Base-by-base conservation (phyloP, 2,797 vertebrate species). In the Gila robusta region DNA sequence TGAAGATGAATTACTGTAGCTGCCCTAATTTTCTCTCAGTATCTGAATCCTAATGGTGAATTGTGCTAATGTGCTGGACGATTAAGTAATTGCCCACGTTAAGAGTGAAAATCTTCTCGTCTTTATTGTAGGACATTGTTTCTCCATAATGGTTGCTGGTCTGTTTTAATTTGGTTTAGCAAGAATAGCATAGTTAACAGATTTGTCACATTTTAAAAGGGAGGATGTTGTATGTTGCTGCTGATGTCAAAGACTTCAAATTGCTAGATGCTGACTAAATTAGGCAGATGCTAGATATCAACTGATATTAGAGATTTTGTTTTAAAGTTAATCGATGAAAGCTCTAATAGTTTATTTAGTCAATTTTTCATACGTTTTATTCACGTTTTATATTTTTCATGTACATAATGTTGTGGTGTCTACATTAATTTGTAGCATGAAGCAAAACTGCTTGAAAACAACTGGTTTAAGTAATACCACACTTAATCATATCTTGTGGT, bases 11-110 rank as follows among this genome's bases (percentile, higher is more conserved):
- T 91, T 92, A 93, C 76, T 78, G 35, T 28, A 59, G 92, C 92
- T 93, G 91, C 87, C 86, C 91, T 92, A 93, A 94, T 94, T 92
- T 92, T 89, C 72, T 64, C 85, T 76, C 49, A 90, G 78, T 77
- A 79, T 87, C 78, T 81, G 76, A 79, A 47, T 35, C 35, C 21
- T 52, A 81, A 62, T 91, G 91, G 73, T 79, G 71, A 89, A 89
- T 85, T 81, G 86, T 76, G 80, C 70, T 86, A 80, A 87, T 89
- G 85, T 90, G 91, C 91, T 91, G 89, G 89, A 85, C 87, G 77
- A 49, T 82, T 80, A 52, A 85, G 69, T 87, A 92, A 89, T 83
- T 86, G 79, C 82, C 41, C 19, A 35, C 5, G 41, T 82, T 90
- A 47, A 73, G 32, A 35, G 10, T 71, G 19, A 88, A 67, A 62